Conservation (phyloP, 2,113 vertebrate species). For the Antechinus stuartii region DNA sequence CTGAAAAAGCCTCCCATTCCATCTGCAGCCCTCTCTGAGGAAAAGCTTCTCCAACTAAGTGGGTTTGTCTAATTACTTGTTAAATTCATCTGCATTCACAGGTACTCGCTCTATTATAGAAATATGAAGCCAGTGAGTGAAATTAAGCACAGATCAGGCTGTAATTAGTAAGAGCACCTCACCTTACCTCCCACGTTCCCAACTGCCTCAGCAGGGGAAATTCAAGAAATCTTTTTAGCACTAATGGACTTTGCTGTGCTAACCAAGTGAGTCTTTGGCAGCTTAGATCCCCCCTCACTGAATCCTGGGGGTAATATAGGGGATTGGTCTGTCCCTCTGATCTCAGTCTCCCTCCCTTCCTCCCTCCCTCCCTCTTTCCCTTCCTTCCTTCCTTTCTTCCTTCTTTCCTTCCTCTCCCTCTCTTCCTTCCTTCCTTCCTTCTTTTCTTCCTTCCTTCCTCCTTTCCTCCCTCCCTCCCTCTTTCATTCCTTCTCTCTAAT, state of each 20-base stretch:
- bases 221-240: not conserved
- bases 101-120: not conserved
- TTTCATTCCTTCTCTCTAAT: no score
- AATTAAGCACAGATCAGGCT: not conserved
- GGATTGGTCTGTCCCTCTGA: not conserved
- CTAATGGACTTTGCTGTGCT: not conserved
- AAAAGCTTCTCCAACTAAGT: not conserved
- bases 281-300: not conserved
- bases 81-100: slow-evolving; percentile 4
- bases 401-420: no score
- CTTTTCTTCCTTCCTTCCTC: not conserved
- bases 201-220: not conserved
- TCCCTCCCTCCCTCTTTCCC: no score
- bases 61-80: not conserved
- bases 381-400: no score
- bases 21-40: not conserved
- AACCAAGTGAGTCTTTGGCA: not conserved
- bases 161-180: not conserved
- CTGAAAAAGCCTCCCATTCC: not conserved
- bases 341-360: not conserved
- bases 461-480: no score
- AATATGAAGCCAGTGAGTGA: not conserved
- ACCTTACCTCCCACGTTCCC: not conserved
- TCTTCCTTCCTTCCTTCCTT: not conserved
- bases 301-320: not conserved